A percentile compares a stretch with the other conserved stretches of the same genome.
Conservation (phyloP, 2,888 invertebrate species). For the Lasioglossum marginatum region DNA sequence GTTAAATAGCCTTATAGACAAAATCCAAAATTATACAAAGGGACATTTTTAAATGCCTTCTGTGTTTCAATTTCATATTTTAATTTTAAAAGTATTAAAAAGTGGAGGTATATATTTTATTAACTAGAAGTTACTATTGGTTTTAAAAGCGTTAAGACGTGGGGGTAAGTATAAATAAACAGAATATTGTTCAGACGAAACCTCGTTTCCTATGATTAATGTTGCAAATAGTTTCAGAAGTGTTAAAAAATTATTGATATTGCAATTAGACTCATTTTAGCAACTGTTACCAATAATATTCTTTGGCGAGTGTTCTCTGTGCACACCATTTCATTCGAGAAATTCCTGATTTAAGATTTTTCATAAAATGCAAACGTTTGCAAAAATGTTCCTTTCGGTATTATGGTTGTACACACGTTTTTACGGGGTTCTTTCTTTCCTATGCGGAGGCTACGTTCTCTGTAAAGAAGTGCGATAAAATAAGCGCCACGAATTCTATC, state of each 20-base stretch:
- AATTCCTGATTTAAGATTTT: not conserved
- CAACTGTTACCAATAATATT: not conserved
- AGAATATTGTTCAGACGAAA: not conserved
- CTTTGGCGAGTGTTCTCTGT: not conserved
- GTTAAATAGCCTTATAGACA: too few species aligned
- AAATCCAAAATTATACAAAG: not conserved
- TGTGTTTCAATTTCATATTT: not conserved
- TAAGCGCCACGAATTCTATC: not conserved
- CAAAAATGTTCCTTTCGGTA: not conserved
- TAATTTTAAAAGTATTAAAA: not conserved
- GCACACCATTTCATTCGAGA: not conserved
- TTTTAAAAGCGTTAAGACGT: not conserved
- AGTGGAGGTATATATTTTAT: too few species aligned
- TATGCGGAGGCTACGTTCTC: not conserved
- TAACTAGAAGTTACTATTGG: too few species aligned
- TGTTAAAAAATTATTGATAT: not conserved
- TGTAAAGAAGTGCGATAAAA: conserved; percentile 4
- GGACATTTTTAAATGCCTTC: not conserved
- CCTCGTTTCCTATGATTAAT: too few species aligned
- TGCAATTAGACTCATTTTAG: not conserved
- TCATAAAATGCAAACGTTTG: not conserved
- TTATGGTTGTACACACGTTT: not conserved
- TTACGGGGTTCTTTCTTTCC: not conserved
- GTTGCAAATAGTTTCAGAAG: too few species aligned
- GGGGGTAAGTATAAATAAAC: not conserved